Percentiles rank a stretch among this genome's conserved stretches.
These are phyloP conservation scores for Alfaro cultratus DNA, from an alignment of 2,797 vertebrate species.

Conservation along the genomic window DNA sequence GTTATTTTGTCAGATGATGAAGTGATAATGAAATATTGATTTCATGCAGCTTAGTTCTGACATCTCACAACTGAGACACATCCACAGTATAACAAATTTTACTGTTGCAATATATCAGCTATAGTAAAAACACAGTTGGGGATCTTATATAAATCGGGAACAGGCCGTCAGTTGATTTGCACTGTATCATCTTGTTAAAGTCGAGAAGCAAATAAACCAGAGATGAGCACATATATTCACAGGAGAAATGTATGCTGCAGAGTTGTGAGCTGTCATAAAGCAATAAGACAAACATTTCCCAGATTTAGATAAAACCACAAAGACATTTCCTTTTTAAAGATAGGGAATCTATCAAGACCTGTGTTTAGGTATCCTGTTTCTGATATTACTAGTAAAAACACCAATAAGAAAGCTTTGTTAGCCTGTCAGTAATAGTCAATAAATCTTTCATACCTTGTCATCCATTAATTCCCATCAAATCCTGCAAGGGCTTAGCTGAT, in stretches of 20 bases:
- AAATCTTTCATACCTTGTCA: background rate
- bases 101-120: background rate
- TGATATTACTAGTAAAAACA: background rate
- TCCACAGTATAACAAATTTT: conserved; percentile 2
- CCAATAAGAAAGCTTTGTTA: background rate
- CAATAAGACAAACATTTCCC: background rate
- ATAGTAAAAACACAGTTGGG: background rate
- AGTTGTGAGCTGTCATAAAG: background rate
- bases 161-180: background rate
- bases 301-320: background rate
- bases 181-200: background rate
- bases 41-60: conserved; percentile 1
- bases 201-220: background rate
- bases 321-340: background rate
- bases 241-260: background rate
- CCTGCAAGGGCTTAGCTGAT: background rate
- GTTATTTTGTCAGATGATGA: conserved; percentile 14
- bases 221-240: background rate
- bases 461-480: background rate
- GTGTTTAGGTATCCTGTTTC: background rate
- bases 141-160: background rate
- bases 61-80: background rate
- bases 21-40: conserved; percentile 24
- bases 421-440: background rate
- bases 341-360: background rate